phyloP scores from a whole-genome alignment of 2,888 invertebrate species.

The Eupithecia abbreviata region DNA sequence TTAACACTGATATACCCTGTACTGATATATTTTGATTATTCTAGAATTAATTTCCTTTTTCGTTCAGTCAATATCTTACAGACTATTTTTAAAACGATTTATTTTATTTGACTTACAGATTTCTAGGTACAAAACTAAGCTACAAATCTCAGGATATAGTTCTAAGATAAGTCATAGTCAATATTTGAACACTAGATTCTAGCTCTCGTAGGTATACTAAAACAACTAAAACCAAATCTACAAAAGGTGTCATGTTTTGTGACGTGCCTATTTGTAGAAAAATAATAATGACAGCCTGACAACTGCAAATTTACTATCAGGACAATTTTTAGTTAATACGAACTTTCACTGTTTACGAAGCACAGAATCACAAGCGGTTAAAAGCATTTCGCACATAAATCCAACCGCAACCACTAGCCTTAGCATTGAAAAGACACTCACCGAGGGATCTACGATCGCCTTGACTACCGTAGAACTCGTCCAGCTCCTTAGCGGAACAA shows the following conservation, averaged over 20 bases:
- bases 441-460: conserved; percentile 82
- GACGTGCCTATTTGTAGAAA: neutral
- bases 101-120: neutral
- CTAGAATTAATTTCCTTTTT: neutral
- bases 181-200: conserved; percentile 12
- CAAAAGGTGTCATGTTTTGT: neutral
- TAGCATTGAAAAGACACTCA: conserved; percentile 70
- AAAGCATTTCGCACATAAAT: conserved; percentile 56
- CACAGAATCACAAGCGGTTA: conserved; percentile 51
- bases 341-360: conserved; percentile 33
- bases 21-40: neutral
- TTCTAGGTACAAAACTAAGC: neutral
- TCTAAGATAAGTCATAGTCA: conserved; percentile 6
- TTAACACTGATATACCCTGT: neutral
- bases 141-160: neutral
- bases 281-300: neutral
- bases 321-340: conserved; percentile 34
- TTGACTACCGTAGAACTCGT: conserved; percentile 85
- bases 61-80: neutral
- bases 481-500: conserved; percentile 87
- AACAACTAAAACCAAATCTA: neutral
- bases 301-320: neutral
- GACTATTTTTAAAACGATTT: neutral
- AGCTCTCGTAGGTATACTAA: neutral
- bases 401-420: conserved; percentile 62